These are phyloP conservation scores for Mesembrinibis cayennensis DNA, from an alignment of 2,113 vertebrate genomes.

Conservation along the genomic window DNA sequence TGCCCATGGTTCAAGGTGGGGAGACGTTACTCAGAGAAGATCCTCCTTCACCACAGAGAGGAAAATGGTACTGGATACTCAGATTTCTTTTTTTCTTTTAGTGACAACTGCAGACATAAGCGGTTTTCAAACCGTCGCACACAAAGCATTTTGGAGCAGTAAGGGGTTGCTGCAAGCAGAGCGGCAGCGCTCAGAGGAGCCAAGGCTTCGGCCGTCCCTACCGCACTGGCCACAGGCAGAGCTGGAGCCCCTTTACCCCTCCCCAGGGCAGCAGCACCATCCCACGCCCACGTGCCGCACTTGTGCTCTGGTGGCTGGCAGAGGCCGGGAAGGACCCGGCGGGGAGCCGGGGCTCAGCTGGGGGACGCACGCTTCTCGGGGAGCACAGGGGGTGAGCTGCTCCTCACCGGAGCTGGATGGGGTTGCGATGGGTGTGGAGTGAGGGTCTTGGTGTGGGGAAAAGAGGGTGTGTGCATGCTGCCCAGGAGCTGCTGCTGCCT, in stretches of 20 bases:
- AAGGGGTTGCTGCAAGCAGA: background rate
- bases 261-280: background rate
- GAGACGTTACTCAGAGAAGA: background rate
- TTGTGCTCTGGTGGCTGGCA: background rate
- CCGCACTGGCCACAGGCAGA: fast-evolving
- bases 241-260: background rate
- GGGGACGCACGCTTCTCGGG: fast-evolving
- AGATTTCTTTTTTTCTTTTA: background rate
- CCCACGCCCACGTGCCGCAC: background rate
- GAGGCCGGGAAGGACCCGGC: background rate
- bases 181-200: background rate
- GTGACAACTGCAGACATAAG: background rate
- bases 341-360: background rate
- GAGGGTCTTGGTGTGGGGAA: background rate
- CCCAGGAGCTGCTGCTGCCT: background rate
- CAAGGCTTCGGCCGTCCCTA: background rate
- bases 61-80: background rate
- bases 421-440: fast-evolving
- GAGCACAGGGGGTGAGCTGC: background rate
- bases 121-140: background rate
- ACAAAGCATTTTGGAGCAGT: background rate
- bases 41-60: background rate
- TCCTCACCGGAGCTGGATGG: background rate
- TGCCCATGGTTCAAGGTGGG: background rate
- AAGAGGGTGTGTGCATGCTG: fast-evolving